A percentile compares a stretch with the other conserved stretches of the same genome.
These are phyloP conservation scores for Cheilosia urbana DNA, from an alignment of 2,888 invertebrate species.

Conservation along the genomic window DNA sequence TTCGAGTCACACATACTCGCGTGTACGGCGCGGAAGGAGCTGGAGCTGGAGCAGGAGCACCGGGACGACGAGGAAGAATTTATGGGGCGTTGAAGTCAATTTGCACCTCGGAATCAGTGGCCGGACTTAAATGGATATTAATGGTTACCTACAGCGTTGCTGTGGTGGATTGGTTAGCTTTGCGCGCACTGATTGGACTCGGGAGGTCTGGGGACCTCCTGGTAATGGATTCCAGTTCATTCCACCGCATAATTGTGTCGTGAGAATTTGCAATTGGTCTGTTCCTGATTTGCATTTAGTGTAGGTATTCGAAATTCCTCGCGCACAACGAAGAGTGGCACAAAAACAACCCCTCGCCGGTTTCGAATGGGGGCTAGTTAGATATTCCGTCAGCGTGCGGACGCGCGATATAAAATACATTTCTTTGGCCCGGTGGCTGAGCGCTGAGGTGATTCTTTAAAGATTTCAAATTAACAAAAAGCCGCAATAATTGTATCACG, in stretches of 20 bases:
- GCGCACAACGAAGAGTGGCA: not conserved
- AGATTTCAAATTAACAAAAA: conserved; percentile 79
- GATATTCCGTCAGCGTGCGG: conserved; percentile 69
- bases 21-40: conserved; percentile 5
- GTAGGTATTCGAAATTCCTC: conserved; percentile 25
- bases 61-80: conserved; percentile 63
- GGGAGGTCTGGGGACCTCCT: conserved; percentile 57
- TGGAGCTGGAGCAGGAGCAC: not conserved
- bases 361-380: conserved; percentile 37
- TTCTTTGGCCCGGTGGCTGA: conserved; percentile 36
- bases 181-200: conserved; percentile 72
- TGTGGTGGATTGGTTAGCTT: conserved; percentile 62
- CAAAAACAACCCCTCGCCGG: conserved; percentile 34
- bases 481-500: conserved; percentile 83
- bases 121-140: conserved; percentile 75
- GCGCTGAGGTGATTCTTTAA: conserved; percentile 74
- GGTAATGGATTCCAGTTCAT: conserved; percentile 53
- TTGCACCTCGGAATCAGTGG: conserved; percentile 76
- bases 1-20: conserved; percentile 39
- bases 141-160: conserved; percentile 72
- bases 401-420: conserved; percentile 64
- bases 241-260: conserved; percentile 70
- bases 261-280: conserved; percentile 73
- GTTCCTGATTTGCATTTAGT: conserved; percentile 64
- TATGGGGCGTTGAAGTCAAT: conserved; percentile 77